These are phyloP conservation scores for Zaprionus obscuricornis DNA, from an alignment of 2,888 invertebrate genomes.

Conservation along the genomic window DNA sequence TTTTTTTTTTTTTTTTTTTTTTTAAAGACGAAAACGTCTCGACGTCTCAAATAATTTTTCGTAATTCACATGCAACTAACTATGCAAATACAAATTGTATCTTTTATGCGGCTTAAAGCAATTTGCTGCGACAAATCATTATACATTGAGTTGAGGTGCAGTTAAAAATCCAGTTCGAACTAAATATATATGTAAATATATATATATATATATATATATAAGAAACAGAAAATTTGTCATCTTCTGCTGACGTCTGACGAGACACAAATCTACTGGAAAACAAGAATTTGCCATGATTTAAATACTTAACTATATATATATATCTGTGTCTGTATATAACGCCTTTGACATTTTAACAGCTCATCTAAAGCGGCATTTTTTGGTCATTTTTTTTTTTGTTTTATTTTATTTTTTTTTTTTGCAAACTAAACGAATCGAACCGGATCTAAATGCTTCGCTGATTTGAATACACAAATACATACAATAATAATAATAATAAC, in stretches of 20 bases:
- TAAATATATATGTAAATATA: conserved; percentile 5
- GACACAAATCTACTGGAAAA: conserved; percentile 18
- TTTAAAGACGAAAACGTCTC: neutral
- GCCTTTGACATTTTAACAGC: conserved; percentile 67
- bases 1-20: conserved; percentile 15
- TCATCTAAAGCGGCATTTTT: conserved; percentile 32
- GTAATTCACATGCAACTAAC: conserved; percentile 35
- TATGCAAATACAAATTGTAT: conserved; percentile 38
- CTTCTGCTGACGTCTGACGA: conserved; percentile 25
- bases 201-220: conserved; percentile 35
- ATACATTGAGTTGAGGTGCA: conserved; percentile 49
- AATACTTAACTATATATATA: conserved; percentile 30
- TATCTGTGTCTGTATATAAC: conserved; percentile 20
- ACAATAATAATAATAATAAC: conserved; percentile 18
- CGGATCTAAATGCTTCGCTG: conserved; percentile 68
- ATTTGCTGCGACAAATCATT: conserved; percentile 45
- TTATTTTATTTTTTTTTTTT: conserved; percentile 31
- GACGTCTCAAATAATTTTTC: conserved; percentile 38
- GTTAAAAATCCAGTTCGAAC: neutral
- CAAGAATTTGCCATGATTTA: conserved; percentile 42
- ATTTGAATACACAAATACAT: conserved; percentile 50
- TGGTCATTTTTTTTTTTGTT: conserved; percentile 27
- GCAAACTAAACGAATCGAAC: conserved; percentile 66
- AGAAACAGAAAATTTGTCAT: conserved; percentile 39
- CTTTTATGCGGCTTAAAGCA: conserved; percentile 19